Evolutionary conservation across 2,113 vertebrate genomes (phyloP).

Genomic region (Okapia johnstoni): DNA sequence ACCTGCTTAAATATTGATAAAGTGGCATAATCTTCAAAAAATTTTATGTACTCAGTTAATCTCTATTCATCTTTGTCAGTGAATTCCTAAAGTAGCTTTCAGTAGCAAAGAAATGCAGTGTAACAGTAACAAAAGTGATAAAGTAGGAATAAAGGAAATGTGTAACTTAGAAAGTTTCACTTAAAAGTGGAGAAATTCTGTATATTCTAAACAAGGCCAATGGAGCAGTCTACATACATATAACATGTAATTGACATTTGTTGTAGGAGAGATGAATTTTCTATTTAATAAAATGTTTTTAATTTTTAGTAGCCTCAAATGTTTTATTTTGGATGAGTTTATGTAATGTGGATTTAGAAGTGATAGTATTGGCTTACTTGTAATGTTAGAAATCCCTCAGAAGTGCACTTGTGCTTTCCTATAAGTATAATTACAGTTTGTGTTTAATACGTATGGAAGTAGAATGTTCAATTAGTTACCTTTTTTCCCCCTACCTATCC

Average conservation of each 20-base stretch:
- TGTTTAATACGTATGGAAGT: neutral
- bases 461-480: neutral
- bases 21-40: neutral
- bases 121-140: neutral
- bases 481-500: neutral
- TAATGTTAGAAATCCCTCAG: neutral
- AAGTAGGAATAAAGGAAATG: neutral
- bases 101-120: neutral
- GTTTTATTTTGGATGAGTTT: neutral
- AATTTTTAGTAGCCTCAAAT: neutral
- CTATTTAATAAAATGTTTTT: neutral
- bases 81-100: neutral
- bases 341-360: neutral
- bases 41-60: neutral
- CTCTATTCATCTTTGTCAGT: neutral
- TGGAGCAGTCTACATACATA: neutral
- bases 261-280: neutral
- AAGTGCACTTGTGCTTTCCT: neutral
- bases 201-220: neutral
- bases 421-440: neutral
- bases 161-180: neutral
- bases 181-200: neutral
- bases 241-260: neutral
- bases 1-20: conserved; percentile 3
- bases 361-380: neutral